Conservation (phyloP, 2,888 invertebrate genomes). For the Drosophila paranaensis region DNA sequence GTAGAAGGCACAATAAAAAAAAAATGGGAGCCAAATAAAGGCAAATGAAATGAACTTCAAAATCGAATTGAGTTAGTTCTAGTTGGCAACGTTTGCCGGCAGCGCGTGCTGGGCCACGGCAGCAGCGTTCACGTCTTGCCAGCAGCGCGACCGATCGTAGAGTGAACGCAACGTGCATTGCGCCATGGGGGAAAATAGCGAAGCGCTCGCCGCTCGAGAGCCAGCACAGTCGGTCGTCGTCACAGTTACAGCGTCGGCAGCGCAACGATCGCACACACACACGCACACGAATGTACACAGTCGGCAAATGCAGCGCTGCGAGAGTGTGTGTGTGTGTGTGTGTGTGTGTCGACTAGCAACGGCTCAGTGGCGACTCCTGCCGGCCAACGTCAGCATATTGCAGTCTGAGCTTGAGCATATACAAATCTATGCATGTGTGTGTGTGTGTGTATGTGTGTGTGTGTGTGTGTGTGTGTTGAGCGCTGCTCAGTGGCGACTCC, state of each 20-base stretch:
- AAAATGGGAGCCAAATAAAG: conserved; percentile 6
- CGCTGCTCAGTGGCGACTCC: conserved; percentile 17
- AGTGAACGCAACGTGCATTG: conserved; percentile 75
- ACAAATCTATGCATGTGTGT: not conserved
- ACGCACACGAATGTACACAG: conserved; percentile 2
- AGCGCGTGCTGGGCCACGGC: conserved; percentile 1
- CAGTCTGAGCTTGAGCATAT: conserved; percentile 24
- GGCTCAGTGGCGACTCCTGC: conserved; percentile 8
- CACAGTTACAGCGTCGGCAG: conserved; percentile 27
- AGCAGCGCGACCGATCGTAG: conserved; percentile 76
- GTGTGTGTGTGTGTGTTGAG: conserved; percentile 1
- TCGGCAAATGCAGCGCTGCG: conserved; percentile 1
- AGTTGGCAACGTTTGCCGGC: conserved; percentile 16
- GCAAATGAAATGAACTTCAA: conserved; percentile 17
- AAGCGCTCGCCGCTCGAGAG: conserved; percentile 30
- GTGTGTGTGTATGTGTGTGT: not conserved
- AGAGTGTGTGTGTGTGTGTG: not conserved
- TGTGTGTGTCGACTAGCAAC: conserved; percentile 20
- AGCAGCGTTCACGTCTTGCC: conserved; percentile 55
- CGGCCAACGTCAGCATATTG: conserved; percentile 45
- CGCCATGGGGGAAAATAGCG: conserved; percentile 64
- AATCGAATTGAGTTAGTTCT: conserved; percentile 5
- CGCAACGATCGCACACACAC: conserved; percentile 34
- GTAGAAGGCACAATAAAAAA: conserved; percentile 18
- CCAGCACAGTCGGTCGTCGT: conserved; percentile 18